A percentile compares a stretch with the other conserved stretches of the same genome.
phyloP scores from a whole-genome alignment of 1,140 invertebrate genomes.

The Gyrodactylus salaris region DNA sequence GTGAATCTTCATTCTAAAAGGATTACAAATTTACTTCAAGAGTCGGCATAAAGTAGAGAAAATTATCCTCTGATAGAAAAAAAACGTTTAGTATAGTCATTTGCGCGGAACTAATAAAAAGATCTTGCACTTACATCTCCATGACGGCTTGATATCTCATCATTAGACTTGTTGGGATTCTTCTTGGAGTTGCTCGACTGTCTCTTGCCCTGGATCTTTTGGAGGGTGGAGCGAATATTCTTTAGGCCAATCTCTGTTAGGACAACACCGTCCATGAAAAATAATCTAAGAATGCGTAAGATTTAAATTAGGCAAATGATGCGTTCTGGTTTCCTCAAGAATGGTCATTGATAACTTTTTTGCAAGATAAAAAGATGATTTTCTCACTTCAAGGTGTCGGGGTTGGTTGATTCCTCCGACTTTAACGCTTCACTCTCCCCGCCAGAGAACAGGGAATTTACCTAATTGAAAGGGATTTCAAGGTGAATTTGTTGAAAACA shows the following conservation, averaged over 20 bases:
- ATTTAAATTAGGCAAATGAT: not conserved
- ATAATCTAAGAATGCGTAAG: not conserved
- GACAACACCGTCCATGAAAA: conserved; percentile 6
- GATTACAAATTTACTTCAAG: not conserved
- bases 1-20: not conserved
- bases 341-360: too few relatives aligned
- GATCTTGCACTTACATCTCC: not conserved
- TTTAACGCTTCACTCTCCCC: too few relatives aligned
- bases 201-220: not conserved
- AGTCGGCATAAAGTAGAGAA: too few relatives aligned
- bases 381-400: too few relatives aligned
- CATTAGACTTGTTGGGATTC: not conserved
- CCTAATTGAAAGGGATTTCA: too few relatives aligned
- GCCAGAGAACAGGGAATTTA: too few relatives aligned
- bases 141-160: not conserved
- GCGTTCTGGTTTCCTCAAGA: too few relatives aligned
- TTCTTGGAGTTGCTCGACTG: not conserved
- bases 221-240: not conserved
- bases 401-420: too few relatives aligned
- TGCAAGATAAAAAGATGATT: too few relatives aligned
- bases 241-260: not conserved
- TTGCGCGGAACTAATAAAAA: not conserved
- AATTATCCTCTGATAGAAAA: too few relatives aligned
- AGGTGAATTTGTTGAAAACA: too few relatives aligned
- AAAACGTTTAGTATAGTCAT: too few relatives aligned